Evolutionary conservation across 2,888 invertebrate species (phyloP).

Genomic region (Melinaea menophilus): DNA sequence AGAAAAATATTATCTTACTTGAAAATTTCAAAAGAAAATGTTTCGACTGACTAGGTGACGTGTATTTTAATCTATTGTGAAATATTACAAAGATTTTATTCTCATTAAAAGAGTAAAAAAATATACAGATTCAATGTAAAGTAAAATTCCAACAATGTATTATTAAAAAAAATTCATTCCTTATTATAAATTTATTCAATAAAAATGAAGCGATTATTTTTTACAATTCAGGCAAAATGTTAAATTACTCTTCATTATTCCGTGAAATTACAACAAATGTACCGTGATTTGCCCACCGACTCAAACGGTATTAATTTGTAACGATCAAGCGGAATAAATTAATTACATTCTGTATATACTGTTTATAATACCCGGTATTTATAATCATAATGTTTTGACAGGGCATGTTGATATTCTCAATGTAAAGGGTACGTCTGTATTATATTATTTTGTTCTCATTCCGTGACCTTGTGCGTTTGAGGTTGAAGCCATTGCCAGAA

Average conservation of each 20-base stretch:
- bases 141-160: too few species aligned
- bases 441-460: constrained; percentile 10
- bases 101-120: too few species aligned
- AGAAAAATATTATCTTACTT: constrained; percentile 1
- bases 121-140: too few species aligned
- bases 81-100: too few species aligned
- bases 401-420: constrained; percentile 20
- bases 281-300: constrained; percentile 1
- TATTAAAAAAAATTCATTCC: too few species aligned
- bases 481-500: constrained; percentile 4
- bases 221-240: neutral
- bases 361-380: constrained; percentile 13
- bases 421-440: constrained; percentile 9
- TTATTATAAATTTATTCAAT: too few species aligned
- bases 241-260: constrained; percentile 4
- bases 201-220: neutral
- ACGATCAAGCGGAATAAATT: neutral
- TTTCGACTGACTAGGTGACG: too few species aligned
- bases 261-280: neutral
- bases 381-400: constrained; percentile 15
- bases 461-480: constrained; percentile 13
- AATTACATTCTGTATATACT: constrained; percentile 2
- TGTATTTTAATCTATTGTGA: too few species aligned
- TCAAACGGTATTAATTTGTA: constrained; percentile 5
- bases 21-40: neutral